Base-by-base conservation (phyloP, 2,888 invertebrate species). In the Agrenia bidenticulata region DNA sequence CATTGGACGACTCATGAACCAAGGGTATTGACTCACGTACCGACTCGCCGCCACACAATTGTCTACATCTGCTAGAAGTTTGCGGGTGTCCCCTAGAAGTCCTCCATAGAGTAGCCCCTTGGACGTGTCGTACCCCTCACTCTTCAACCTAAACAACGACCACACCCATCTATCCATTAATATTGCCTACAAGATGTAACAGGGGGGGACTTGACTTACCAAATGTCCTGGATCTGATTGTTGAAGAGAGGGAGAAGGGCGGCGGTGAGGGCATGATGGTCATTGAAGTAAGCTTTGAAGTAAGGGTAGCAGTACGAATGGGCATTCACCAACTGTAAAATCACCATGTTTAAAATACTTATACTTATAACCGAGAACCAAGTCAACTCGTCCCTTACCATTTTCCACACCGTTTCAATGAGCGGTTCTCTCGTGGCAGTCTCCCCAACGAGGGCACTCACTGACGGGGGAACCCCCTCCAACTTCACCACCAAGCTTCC, bases 101-200 rank as follows among this genome's bases (percentile, higher is more conserved):
- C 66, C 66, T 1, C 66, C 66, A 24, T 66, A 66, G 32, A 66
- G 17, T 15, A 42, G 51, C 7, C 39, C 42, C n/a, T 60, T 32
- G 24, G 24, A 15, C 5, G 5, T 13, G 23, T 51, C 51, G 15
- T 51, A 51, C 7, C 51, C 51, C 15, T 23, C 51, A 21, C 23
- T 23, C 24, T 51, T 51, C 51, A 51, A 23, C 51, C 51, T 51
- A 23, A 17, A n/a, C 17, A 7, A 49, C n/a, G n/a, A n/a, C n/a
- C n/a, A n/a, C n/a, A n/a, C n/a, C n/a, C n/a, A n/a, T n/a, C n/a
- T n/a, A n/a, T n/a, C n/a, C n/a, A n/a, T n/a, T n/a, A n/a, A n/a
- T n/a, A n/a, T n/a, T n/a, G n/a, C n/a, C n/a, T n/a, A n/a, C n/a
- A n/a, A n/a, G n/a, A n/a, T n/a, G n/a, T n/a, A n/a, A n/a, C n/a